Evolutionary conservation across 1,140 invertebrate species (phyloP).

Genomic region (Proales similis): DNA sequence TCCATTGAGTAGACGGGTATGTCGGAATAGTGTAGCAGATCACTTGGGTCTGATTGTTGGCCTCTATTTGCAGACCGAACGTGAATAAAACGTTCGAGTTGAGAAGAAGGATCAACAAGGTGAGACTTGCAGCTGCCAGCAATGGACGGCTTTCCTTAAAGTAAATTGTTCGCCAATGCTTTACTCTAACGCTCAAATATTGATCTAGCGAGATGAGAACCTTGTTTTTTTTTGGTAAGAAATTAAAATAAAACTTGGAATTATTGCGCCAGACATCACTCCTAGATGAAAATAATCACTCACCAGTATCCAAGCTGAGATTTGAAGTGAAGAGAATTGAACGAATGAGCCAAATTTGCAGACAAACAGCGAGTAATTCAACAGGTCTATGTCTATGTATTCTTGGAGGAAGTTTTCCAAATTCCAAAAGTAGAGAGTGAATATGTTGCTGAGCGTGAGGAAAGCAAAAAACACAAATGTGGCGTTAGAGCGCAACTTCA

Average conservation of each 20-base stretch:
- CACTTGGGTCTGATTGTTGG: background rate
- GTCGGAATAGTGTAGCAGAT: conserved; percentile 11
- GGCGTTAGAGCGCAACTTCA: conserved; percentile 9
- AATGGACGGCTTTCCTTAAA: background rate
- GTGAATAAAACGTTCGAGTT: conserved; percentile 21
- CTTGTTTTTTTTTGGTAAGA: background rate
- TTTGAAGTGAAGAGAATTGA: conserved; percentile 28
- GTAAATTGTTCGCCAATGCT: conserved; percentile 18
- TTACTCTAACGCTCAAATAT: conserved; percentile 21
- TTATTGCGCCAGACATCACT: background rate
- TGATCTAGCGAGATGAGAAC: conserved; percentile 13
- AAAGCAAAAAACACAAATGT: conserved; percentile 26
- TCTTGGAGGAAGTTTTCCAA: conserved; percentile 19
- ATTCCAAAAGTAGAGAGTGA: conserved; percentile 33
- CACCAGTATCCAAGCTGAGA: conserved; percentile 34
- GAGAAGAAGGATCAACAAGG: background rate
- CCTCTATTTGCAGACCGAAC: conserved; percentile 1
- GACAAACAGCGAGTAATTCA: background rate
- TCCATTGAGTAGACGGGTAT: conserved; percentile 15
- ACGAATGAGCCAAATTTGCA: conserved; percentile 23
- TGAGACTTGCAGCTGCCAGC: background rate
- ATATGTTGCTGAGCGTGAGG: conserved; percentile 12
- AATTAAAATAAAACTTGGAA: background rate
- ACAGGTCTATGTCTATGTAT: background rate
- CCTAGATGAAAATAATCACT: background rate